These are phyloP conservation scores for Orchestia grillus DNA, from an alignment of 1,140 invertebrate genomes.

Conservation along the genomic window DNA sequence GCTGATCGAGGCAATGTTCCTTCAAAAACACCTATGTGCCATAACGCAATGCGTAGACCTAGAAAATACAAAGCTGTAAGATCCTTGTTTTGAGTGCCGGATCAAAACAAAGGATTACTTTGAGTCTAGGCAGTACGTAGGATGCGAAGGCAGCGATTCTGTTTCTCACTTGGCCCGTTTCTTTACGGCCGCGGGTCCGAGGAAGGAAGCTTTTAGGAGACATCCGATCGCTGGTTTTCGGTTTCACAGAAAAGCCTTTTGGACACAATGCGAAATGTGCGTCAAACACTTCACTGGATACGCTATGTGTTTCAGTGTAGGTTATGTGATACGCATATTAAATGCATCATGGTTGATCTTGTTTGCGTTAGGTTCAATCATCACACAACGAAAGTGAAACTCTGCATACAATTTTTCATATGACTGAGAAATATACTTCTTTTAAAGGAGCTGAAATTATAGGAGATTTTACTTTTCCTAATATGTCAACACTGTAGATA, in stretches of 20 bases:
- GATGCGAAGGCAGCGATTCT: neutral
- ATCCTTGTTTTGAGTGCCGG: neutral
- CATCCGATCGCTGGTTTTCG: neutral
- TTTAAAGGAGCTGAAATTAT: neutral
- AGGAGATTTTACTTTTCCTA: neutral
- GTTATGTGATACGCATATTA: neutral
- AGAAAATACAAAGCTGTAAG: neutral
- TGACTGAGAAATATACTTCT: neutral
- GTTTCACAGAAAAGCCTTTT: neutral
- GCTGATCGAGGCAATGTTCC: neutral
- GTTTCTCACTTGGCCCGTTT: neutral
- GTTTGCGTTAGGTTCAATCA: neutral
- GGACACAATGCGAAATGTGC: neutral
- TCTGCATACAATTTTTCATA: neutral
- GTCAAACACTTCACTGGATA: neutral
- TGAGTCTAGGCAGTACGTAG: neutral
- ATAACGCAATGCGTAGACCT: neutral
- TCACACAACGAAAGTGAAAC: neutral
- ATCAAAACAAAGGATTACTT: neutral
- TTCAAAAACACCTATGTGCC: neutral
- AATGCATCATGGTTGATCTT: neutral
- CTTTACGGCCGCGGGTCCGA: neutral
- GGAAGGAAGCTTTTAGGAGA: constrained; percentile 7
- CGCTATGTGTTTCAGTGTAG: neutral
- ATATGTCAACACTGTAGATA: neutral